Evolutionary conservation across 2,113 vertebrate species (phyloP), one percentile per base, ranked within the genome.

Genomic region (Gallinago media): DNA sequence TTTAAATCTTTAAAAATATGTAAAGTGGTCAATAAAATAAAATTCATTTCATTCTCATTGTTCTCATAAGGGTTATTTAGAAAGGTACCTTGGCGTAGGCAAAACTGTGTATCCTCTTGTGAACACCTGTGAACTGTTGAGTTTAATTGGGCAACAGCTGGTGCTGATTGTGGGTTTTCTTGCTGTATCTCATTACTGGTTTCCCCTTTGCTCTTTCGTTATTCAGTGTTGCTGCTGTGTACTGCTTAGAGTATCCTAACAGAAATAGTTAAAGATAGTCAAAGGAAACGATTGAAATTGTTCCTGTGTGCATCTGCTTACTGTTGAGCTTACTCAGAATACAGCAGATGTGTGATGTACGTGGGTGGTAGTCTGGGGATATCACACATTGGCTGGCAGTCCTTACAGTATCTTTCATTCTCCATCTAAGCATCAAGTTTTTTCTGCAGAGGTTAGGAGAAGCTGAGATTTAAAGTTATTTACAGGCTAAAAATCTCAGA

Each of bases 71-170:
- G 47, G 38, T 92, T 96, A 75, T 95, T 96, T 96, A 86, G 58
- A 78, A 97, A 93, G 61, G 77, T 93, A 94, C 34, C 27, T 25
- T 95, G 89, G 93, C 61, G 31, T 61, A 93, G 38, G 61, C 88
- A 97, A 95, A 93, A 89, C 79, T 95, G 75, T 56, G 32, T 93
- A 86, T 91, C 47, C 94, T 97, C 94, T 91, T 97, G 91, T 70
- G 92, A 96, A 96, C 96, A 98, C 96, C 97, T 98, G 97, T 96
- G 97, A 98, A 97, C 96, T 96, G 82, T 97, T 97, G 97, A 97
- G 70, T 86, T 96, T 98, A 98, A 98, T 92, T 97, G 96, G 95
- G 90, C 87, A 97, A 93, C 97, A 98, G 95, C 97, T 98, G 98
- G 96, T 94, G 84, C 92, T 97, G 91, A 97, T 97, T 97, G 97